Percentiles rank a stretch among this genome's conserved stretches.
Conservation (phyloP, 2,113 vertebrate genomes). For the Mus pahari region DNA sequence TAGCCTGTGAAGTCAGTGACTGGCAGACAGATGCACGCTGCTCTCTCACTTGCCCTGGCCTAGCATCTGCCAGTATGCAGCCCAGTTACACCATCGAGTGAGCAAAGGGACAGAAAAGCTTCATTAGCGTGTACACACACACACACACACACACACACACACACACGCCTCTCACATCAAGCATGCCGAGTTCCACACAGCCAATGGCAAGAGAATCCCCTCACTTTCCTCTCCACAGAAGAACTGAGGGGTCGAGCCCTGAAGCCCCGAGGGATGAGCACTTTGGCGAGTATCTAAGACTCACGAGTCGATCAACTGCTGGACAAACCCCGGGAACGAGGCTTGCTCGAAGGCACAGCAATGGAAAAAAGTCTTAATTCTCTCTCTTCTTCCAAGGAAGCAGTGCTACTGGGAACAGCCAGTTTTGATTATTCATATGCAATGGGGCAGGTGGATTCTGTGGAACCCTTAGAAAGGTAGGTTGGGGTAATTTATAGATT, state of each 20-base stretch:
- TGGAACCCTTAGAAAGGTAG: background rate
- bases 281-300: background rate
- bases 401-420: background rate
- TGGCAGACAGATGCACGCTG: background rate
- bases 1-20: background rate
- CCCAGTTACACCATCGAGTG: background rate
- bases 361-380: background rate
- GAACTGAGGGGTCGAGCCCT: background rate
- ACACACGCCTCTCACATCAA: background rate
- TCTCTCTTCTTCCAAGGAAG: background rate
- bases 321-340: background rate
- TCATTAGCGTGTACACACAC: background rate
- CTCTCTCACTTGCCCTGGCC: background rate
- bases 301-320: fast-evolving
- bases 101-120: background rate
- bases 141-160: too few species aligned
- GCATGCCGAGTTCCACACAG: too few species aligned
- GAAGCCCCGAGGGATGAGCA: too few species aligned
- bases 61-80: background rate
- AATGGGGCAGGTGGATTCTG: background rate
- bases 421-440: too few species aligned
- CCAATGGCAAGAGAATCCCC: background rate
- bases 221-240: background rate
- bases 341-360: background rate
- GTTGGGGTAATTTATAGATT: background rate